Evolutionary conservation across 2,888 invertebrate species (phyloP), one percentile per base, ranked within the genome.

Genomic region (Epiblema foenella): DNA sequence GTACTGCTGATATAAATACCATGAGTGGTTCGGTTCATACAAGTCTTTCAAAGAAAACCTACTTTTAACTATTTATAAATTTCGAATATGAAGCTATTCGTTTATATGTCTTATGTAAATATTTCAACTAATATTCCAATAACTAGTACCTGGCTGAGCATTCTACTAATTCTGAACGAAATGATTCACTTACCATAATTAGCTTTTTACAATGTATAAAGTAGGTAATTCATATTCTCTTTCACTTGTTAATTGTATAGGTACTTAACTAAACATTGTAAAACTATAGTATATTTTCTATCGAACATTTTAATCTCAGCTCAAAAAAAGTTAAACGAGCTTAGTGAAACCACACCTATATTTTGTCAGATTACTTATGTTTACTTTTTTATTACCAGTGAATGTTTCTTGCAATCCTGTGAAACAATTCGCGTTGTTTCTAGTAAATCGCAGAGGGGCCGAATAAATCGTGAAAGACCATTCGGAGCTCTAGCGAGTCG

Each of bases 391-490:
- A 5, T 42, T 1, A 46, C n/a, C 46, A 46, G 46, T 46, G 46
- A 46, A 46, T 46, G 46, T 46, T 46, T 49, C 15, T n/a, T 20
- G 17, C 9, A 63, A 15, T 52, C 42, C 12, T 54, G 20, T 64
- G 46, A 29, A 81, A 83, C 77, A 69, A 78, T 85, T 82, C 37
- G 51, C 81, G 82, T 90, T 89, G 79, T 89, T 87, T 89, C 90
- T 91, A 91, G 92, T 90, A 89, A 87, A 88, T 78, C 82, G 86
- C 91, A 90, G 91, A 85, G 85, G 86, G 86, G 89, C 74, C 77
- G 87, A 84, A 83, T 88, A 89, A 90, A 89, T 85, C 86, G 83
- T 89, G 90, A 90, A 86, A 82, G 83, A 80, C 83, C 83, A 77
- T 81, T 83, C 79, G 83, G 84, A 85, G 75, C 84, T 76, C 82